Percentiles rank a stretch among this genome's conserved stretches.
Conservation (phyloP, 2,888 invertebrate species). For the Drosophila phalerata region DNA sequence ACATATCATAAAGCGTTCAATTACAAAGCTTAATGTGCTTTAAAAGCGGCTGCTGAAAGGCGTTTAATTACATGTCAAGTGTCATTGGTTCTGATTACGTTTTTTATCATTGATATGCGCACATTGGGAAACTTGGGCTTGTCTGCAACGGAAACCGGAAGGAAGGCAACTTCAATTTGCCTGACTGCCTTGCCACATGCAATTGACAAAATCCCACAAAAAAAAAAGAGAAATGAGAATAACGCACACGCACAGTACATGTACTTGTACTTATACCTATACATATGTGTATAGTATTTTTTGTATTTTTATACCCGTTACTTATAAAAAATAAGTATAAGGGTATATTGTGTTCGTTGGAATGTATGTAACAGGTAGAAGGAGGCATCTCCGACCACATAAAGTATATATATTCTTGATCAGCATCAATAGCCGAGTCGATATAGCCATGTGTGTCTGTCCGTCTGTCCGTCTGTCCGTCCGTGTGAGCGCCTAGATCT, state of each 20-base stretch:
- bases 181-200: conserved; percentile 35
- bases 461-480: no score
- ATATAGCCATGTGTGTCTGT: no score
- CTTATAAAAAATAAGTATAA: no score
- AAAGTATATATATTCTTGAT: no score
- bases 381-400: no score
- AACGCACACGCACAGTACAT: conserved; percentile 27
- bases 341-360: no score
- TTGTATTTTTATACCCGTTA: no score
- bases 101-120: conserved; percentile 34
- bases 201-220: conserved; percentile 46
- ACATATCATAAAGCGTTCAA: neutral
- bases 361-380: no score
- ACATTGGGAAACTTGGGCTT: conserved; percentile 22
- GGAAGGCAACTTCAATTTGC: conserved; percentile 52
- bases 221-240: neutral
- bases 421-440: no score
- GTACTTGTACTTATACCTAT: conserved; percentile 14
- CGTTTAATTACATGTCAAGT: conserved; percentile 22
- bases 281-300: conserved; percentile 6
- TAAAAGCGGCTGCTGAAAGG: conserved; percentile 4
- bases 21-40: neutral
- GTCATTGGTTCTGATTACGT: conserved; percentile 35
- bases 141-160: conserved; percentile 53
- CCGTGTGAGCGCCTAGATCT: no score